Percentiles rank a stretch among this genome's conserved stretches.
Evolutionary conservation across 2,888 invertebrate genomes (phyloP).

Genomic region (Morpho achilles): DNA sequence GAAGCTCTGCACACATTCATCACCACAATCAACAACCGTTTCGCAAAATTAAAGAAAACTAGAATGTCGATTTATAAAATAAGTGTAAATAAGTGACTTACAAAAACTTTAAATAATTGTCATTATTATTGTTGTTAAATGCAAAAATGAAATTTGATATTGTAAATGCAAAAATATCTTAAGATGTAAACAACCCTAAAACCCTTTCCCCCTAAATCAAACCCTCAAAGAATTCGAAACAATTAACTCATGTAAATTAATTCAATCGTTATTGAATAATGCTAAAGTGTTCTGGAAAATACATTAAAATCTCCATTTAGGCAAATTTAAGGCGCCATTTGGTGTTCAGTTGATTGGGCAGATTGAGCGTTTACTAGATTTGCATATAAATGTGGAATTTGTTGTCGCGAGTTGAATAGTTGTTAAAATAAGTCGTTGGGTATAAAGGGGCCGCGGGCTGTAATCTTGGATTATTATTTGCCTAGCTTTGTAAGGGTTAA

Average conservation of each 20-base stretch:
- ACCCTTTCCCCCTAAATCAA: slow-evolving; percentile 1
- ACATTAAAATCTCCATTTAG: slow-evolving; percentile 31
- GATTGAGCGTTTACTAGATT: slow-evolving; percentile 31
- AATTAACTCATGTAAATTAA: slow-evolving; percentile 26
- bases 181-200: neutral
- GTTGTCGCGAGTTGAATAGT: slow-evolving; percentile 29
- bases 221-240: slow-evolving; percentile 9
- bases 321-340: slow-evolving; percentile 31
- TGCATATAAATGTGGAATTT: slow-evolving; percentile 37
- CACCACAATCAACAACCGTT: too few species aligned
- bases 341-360: slow-evolving; percentile 28
- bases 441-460: slow-evolving; percentile 20
- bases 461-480: slow-evolving; percentile 18
- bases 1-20: too few species aligned
- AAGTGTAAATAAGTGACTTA: too few species aligned
- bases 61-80: too few species aligned
- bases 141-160: too few species aligned
- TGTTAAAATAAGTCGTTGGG: slow-evolving; percentile 27
- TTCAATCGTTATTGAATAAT: slow-evolving; percentile 26
- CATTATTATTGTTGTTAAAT: too few species aligned
- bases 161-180: neutral
- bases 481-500: slow-evolving; percentile 18
- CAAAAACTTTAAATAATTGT: too few species aligned
- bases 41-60: too few species aligned
- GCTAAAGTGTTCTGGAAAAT: slow-evolving; percentile 25